Evolutionary conservation across 1,140 invertebrate genomes (phyloP).

Genomic region (Popillia japonica): DNA sequence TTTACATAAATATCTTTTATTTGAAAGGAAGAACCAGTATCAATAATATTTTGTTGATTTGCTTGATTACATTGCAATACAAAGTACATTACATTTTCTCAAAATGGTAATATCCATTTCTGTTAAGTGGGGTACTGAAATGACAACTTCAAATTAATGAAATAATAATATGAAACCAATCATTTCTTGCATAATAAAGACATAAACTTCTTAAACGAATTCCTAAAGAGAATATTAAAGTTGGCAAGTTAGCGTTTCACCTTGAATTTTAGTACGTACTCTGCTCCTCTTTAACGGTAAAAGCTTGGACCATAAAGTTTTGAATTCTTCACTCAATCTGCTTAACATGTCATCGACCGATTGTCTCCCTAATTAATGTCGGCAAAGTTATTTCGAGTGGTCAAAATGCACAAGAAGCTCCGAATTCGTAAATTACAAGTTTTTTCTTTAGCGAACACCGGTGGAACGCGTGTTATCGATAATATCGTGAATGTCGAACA

Average conservation of each 20-base stretch:
- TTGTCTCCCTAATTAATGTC: slow-evolving; percentile 23
- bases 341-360: slow-evolving; percentile 31
- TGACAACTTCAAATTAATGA: neutral
- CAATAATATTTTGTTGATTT: too few species aligned
- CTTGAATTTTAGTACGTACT: neutral
- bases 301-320: neutral
- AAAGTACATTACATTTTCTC: neutral
- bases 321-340: neutral
- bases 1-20: too few species aligned
- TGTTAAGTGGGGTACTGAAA: neutral
- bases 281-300: neutral
- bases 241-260: neutral
- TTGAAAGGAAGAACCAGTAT: too few species aligned
- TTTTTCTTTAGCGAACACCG: neutral
- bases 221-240: neutral
- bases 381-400: slow-evolving; percentile 8
- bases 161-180: neutral
- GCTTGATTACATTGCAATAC: too few species aligned
- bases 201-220: slow-evolving; percentile 2
- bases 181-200: slow-evolving; percentile 30
- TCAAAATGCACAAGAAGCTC: slow-evolving; percentile 5
- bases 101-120: neutral
- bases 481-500: slow-evolving; percentile 29
- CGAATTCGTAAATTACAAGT: neutral
- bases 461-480: slow-evolving; percentile 21